Evolutionary conservation across 2,797 vertebrate genomes (phyloP), one percentile per base, ranked within the genome.

Genomic region (Neosilurus mollespiculum): DNA sequence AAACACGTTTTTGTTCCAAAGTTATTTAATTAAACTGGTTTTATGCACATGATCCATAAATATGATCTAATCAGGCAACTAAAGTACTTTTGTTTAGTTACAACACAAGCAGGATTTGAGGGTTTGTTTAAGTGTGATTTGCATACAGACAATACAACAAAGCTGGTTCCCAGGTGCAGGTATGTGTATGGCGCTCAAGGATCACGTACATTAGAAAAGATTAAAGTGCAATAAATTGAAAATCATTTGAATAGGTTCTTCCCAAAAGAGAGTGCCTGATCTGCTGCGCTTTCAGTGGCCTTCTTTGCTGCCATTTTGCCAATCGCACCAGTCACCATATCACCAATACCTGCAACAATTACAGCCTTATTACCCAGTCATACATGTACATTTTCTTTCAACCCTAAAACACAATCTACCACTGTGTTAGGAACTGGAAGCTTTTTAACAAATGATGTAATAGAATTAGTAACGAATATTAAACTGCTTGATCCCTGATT

Each of bases 241-340:
- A 77, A 37, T 85, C 58, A 90, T 5, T 69, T n/a, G 0, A 90
- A 0, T 0, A 90, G 4, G 0, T 43, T n/a, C 54, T 89, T 90
- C 34, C 86, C 89, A 7, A 87, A 2, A 1, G 9, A 0, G 34
- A 69, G 0, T 2, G 64, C 87, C 12, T 88, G 20, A 0, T 87
- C 83, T 11, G 65, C 9, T 51, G 87, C 88, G 0, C 34, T 65
- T 22, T 89, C 86, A 4, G 56, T 16, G 30, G 86, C 88, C 0
- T 67, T 53, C 14, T 90, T 81, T 9, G 5, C n/a, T 1, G 76
- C 85, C 3, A 78, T 83, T 51, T 89, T 88, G 72, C 66, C 71
- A 1, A 82, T 18, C 0, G 62, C 83, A 0, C 65, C 82, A 0
- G 11, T 75, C 20, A 90, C 1, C 70, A 65, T n/a, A 2, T 78